Conservation (phyloP, 37 sponge, comb jelly and placozoan species). For the Diacarnus erythraeanus region DNA sequence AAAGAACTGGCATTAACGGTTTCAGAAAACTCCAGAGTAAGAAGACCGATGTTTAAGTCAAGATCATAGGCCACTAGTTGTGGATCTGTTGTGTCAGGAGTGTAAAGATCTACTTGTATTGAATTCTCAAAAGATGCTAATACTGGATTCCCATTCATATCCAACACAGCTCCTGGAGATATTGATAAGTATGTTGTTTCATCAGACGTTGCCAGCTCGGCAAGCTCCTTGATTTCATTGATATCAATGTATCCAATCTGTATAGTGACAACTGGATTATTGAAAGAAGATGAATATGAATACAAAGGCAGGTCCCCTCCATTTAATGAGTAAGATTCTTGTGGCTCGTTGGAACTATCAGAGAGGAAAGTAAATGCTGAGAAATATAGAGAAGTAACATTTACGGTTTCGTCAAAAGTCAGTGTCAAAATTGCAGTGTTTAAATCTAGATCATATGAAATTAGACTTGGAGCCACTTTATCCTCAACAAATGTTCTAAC, state of each 20-base stretch:
- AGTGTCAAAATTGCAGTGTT: constrained; percentile 50
- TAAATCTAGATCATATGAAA: constrained; percentile 67
- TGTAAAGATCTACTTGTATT: constrained; percentile 26
- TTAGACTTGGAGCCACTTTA: constrained; percentile 42
- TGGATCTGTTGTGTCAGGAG: constrained; percentile 61
- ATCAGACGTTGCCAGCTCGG: constrained; percentile 61
- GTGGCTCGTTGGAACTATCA: background rate
- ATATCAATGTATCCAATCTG: constrained; percentile 69
- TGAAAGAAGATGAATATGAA: constrained; percentile 36
- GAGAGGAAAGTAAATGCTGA: constrained; percentile 63
- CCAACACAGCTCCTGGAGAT: constrained; percentile 35
- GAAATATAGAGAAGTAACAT: constrained; percentile 61
- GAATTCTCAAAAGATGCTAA: constrained; percentile 11
- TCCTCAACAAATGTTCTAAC: constrained; percentile 55
- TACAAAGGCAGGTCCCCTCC: constrained; percentile 37
- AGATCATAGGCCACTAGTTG: constrained; percentile 61
- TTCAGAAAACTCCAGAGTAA: constrained; percentile 77
- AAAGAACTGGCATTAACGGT: constrained; percentile 81
- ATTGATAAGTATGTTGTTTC: constrained; percentile 58
- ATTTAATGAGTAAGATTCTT: constrained; percentile 41
- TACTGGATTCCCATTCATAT: constrained; percentile 80
- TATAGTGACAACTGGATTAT: constrained; percentile 55
- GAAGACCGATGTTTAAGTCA: constrained; percentile 65
- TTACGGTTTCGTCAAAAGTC: constrained; percentile 87
- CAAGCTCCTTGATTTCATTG: constrained; percentile 68